Conservation (phyloP, 2,113 vertebrate species). For the Elaphurus davidianus region DNA sequence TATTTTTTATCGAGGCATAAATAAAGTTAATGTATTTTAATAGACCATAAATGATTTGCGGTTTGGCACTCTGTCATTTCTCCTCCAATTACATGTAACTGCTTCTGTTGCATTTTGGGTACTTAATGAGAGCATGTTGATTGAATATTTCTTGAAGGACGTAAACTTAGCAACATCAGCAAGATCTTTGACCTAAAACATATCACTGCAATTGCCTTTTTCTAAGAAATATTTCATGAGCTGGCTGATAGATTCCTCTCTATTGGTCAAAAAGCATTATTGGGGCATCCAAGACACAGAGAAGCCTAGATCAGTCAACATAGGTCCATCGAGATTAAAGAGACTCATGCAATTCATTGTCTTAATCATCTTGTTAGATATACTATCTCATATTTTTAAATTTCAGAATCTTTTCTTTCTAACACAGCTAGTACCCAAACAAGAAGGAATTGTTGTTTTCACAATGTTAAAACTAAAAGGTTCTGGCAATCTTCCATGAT, state of each 20-base stretch:
- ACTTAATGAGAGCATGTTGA: background rate
- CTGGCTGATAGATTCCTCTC: background rate
- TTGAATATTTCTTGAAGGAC: background rate
- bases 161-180: background rate
- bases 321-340: background rate
- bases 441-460: background rate
- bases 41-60: background rate
- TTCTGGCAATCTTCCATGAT: background rate
- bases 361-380: background rate
- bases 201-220: background rate
- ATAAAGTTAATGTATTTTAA: background rate
- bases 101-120: no score
- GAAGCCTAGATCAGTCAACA: rapidly evolving
- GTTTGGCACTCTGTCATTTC: background rate
- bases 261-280: background rate
- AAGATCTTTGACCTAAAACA: background rate
- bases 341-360: background rate
- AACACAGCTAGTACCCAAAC: background rate
- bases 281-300: background rate
- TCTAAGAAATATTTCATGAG: background rate
- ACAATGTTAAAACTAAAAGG: background rate
- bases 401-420: background rate
- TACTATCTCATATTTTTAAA: background rate
- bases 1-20: background rate
- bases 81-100: background rate